These are phyloP conservation scores for Sussaba pulchella DNA, from an alignment of 2,888 invertebrate species.

Conservation along the genomic window DNA sequence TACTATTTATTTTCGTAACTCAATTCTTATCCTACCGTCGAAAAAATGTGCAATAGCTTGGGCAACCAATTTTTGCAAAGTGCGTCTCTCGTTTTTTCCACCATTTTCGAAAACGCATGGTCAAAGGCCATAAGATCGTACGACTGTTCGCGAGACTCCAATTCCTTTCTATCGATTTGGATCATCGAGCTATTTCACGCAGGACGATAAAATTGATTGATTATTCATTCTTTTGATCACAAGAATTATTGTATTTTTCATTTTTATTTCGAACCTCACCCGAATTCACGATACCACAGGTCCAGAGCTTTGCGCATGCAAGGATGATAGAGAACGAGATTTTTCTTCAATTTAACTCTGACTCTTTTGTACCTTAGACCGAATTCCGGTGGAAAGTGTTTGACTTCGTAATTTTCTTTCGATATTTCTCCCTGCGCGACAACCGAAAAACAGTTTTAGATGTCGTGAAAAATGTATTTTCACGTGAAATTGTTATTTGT, in stretches of 20 bases:
- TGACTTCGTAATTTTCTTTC: constrained; percentile 69
- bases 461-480: background rate
- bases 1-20: background rate
- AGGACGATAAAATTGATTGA: constrained; percentile 1
- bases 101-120: constrained; percentile 85
- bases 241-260: too few species aligned
- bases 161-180: constrained; percentile 87
- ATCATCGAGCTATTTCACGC: constrained; percentile 86
- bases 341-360: constrained; percentile 86
- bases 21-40: constrained; percentile 84
- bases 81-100: constrained; percentile 89
- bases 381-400: constrained; percentile 69
- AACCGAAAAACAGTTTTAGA: background rate
- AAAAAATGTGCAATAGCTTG: constrained; percentile 87
- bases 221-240: too few species aligned
- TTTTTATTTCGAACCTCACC: constrained; percentile 83
- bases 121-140: constrained; percentile 90
- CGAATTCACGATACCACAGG: constrained; percentile 92
- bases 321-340: constrained; percentile 91
- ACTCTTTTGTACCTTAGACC: constrained; percentile 76
- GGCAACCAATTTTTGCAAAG: constrained; percentile 89
- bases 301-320: constrained; percentile 92
- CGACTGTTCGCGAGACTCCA: constrained; percentile 87
- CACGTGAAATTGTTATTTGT: background rate
- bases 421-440: constrained; percentile 61